Evolutionary conservation across 2,113 vertebrate genomes (phyloP), one percentile per base, ranked within the genome.

Genomic region (Galbula dea): DNA sequence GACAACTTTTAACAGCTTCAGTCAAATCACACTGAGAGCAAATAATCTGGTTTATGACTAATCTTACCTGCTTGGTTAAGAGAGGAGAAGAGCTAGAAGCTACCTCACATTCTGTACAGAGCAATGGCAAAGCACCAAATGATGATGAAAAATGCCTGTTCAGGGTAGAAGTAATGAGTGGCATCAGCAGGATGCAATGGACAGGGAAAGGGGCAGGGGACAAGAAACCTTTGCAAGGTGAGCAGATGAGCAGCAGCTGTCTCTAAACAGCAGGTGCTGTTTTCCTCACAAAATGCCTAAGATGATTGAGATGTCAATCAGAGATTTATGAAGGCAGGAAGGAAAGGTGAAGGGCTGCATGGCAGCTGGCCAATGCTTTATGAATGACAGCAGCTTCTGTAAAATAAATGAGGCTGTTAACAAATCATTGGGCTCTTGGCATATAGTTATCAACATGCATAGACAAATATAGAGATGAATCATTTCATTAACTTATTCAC

Each of bases 401-500:
- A 84, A 96, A 95, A 93, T 74, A 94, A 90, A 84, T 63, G 45
- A 95, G 29, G 37, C 32, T 83, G 45, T 88, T 94, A 88, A 93
- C 21, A 74, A 91, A 65, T 83, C 36, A 12, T 11, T 78, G 80
- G 20, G 8, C 69, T 90, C 88, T 86, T 71, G 48, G n/a, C 15
- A 4, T 65, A 54, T 72, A 58, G 41, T 68, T 84, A 84, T 41
- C 23, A 72, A 30, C 6, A 15, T 41, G 32, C 73, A 69, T 41
- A 84, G 58, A 37, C 81, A 93, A 92, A 90, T 90, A 86, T 94
- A 74, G 19, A 48, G 71, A 80, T 78, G 52, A 93, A 86, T 84
- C 32, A 90, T 93, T 94, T 87, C 23, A 86, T 92, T 86, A 87
- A 62, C n/a, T 84, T 93, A 46, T 84, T 92, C 86, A 87, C 48